Percentiles rank a stretch among this genome's conserved stretches.
Evolutionary conservation across 1,140 invertebrate genomes (phyloP).

Genomic region (Berghia stephanieae): DNA sequence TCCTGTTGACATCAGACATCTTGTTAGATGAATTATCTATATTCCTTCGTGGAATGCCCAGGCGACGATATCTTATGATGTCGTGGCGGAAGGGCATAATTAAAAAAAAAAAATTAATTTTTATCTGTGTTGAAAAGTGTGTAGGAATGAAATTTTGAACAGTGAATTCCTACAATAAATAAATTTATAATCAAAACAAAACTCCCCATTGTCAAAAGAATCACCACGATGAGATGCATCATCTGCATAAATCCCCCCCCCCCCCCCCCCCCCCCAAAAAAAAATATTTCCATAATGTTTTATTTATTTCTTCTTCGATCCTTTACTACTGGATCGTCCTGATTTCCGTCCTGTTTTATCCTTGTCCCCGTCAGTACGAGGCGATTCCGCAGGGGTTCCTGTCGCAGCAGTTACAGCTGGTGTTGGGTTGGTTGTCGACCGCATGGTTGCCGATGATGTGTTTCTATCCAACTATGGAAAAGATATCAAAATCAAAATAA

Average conservation of each 20-base stretch:
- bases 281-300: not conserved
- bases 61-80: too few relatives aligned
- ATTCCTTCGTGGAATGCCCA: too few relatives aligned
- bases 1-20: too few relatives aligned
- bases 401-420: not conserved
- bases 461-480: not conserved
- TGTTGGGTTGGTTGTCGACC: not conserved
- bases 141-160: too few relatives aligned
- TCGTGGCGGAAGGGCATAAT: too few relatives aligned
- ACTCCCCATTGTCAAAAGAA: not conserved
- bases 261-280: not conserved
- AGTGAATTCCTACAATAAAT: not conserved
- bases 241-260: not conserved
- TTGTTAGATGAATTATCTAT: too few relatives aligned
- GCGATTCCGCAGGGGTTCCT: not conserved
- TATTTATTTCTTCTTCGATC: constrained; percentile 21
- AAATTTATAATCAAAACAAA: not conserved
- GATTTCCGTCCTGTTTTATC: constrained; percentile 24
- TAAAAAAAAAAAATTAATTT: too few relatives aligned
- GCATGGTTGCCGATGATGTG: not conserved
- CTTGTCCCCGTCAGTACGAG: not conserved
- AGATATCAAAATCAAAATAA: not conserved
- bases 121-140: too few relatives aligned
- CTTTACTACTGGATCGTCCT: constrained; percentile 19
- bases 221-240: not conserved